Evolutionary conservation across 2,113 vertebrate genomes (phyloP), one percentile per base, ranked within the genome.

Genomic region (Ascaphus truei): DNA sequence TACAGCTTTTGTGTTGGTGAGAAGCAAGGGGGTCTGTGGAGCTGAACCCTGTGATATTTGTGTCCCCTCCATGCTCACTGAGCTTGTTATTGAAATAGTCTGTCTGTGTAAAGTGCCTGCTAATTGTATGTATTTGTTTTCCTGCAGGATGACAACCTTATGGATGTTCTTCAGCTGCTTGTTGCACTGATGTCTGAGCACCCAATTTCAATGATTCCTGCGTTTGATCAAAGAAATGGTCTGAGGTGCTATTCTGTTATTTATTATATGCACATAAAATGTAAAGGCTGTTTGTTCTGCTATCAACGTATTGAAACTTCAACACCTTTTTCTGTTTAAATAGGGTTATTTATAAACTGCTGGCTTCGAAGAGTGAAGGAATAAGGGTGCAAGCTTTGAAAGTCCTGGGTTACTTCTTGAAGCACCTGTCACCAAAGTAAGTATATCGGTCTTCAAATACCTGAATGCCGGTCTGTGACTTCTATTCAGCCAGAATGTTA

Each of bases 181-280:
- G 97, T 99, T 75, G 97, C 96, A 73, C 82, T 99, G 76, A 98
- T 98, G 95, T 91, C 97, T 65, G 97, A 99, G 79, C 95, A 98
- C 71, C 97, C 96, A 1, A 80, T 81, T 30, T 93, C 97, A 41
- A 96, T 99, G 94, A 90, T 94, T 67, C 93, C 94, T 79, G 96
- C 96, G 66, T 99, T 99, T 79, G 97, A 98, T 83, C 95, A 98
- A 81, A 90, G 95, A 69, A 98, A 96, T 67, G 97, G 97, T 68
- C 91, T 98, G 75, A 92, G 96, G 97, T 99, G 91, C 84, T 75
- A 62, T 72, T 18, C 18, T 55, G 16, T 77, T 61, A 57, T 33
- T 20, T 72, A 73, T 81, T 55, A 4, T 47, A 45, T 51, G 16
- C 50, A 52, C 56, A 13, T 55, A 63, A 37, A 41, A 58, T 76